Evolutionary conservation across 2,888 invertebrate species (phyloP), one percentile per base, ranked within the genome.

Genomic region (Drosophila merina): DNA sequence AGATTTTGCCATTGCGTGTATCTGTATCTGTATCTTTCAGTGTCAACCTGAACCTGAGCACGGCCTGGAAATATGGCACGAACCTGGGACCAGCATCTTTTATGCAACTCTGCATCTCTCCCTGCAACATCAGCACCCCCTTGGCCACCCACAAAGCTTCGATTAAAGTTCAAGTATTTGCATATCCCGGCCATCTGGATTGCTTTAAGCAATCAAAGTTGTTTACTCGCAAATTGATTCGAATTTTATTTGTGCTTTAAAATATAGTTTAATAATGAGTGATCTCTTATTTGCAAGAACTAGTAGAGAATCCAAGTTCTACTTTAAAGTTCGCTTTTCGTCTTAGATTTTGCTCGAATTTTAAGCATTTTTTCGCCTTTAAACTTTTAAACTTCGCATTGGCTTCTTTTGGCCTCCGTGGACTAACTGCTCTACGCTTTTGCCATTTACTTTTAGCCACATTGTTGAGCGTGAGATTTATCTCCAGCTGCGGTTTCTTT

Each of bases 11-110:
- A 58, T 83, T 86, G 88, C 78, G 85, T 84, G 81, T 66, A 72
- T 49, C 36, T 74, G 81, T 66, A 72, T 49, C 36, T 74, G 57
- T 67, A 75, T 84, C 85, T 76, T 72, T 80, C 87, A 84, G 87
- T 86, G 87, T 83, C 81, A 84, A 55, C 12, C 45, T 5, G 44
- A 84, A 55, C 12, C 45, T 5, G 44, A 44, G 10, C 44, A 44
- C 25, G 71, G 57, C 14, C 56, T 73, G 58, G 31, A 69, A 33
- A 54, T 31, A 44, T 49, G 50, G 57, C 49, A 38, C 48, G 40
- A 20, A 62, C 51, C 68, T 26, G 51, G 28, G 26, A 26, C 26
- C 3, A 14, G 4, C 8, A n/a, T 42, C 28, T 20, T 40, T 36
- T 69, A 57, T 47, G 30, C 20, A 54, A 31, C 38, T 40, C 20